Conservation (phyloP, 2,113 vertebrate genomes). For the Dipodomys stephensi region DNA sequence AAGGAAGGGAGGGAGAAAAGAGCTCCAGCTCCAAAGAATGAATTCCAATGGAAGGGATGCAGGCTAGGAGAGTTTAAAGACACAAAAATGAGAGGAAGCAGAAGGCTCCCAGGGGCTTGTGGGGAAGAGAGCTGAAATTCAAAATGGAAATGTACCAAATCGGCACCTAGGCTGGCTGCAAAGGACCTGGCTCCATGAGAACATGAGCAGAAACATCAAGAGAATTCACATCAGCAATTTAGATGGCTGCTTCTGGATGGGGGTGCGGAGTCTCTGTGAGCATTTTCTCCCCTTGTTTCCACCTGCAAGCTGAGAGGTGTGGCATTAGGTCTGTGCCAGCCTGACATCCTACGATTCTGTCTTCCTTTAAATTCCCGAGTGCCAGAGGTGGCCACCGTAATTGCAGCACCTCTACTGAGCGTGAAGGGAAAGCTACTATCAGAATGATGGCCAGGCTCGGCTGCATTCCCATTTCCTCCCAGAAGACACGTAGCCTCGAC, state of each 20-base stretch:
- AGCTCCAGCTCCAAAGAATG: constrained; percentile 62
- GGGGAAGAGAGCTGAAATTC: constrained; percentile 69
- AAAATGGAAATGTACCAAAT: constrained; percentile 74
- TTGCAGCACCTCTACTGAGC: constrained; percentile 58
- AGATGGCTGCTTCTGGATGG: constrained; percentile 24
- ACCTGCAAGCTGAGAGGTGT: constrained; percentile 29
- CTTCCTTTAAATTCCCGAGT: constrained; percentile 57
- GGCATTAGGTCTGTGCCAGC: constrained; percentile 42
- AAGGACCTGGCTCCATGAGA: background rate
- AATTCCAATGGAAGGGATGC: constrained; percentile 60
- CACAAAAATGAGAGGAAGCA: constrained; percentile 72
- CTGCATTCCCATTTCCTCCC: background rate
- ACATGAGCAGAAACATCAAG: constrained; percentile 11
- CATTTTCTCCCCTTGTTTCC: background rate
- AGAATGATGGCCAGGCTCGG: background rate
- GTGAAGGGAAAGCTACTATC: constrained; percentile 58
- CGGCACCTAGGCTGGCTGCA: constrained; percentile 9
- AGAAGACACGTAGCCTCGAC: background rate
- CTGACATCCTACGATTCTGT: constrained; percentile 64
- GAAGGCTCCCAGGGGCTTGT: constrained; percentile 73
- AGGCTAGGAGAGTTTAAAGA: constrained; percentile 71
- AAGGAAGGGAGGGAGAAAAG: background rate
- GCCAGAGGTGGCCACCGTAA: constrained; percentile 58
- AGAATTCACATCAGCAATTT: background rate
- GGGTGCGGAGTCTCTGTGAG: constrained; percentile 11